Evolutionary conservation across 2,113 vertebrate genomes (phyloP).

Genomic region (Desmodus rotundus): DNA sequence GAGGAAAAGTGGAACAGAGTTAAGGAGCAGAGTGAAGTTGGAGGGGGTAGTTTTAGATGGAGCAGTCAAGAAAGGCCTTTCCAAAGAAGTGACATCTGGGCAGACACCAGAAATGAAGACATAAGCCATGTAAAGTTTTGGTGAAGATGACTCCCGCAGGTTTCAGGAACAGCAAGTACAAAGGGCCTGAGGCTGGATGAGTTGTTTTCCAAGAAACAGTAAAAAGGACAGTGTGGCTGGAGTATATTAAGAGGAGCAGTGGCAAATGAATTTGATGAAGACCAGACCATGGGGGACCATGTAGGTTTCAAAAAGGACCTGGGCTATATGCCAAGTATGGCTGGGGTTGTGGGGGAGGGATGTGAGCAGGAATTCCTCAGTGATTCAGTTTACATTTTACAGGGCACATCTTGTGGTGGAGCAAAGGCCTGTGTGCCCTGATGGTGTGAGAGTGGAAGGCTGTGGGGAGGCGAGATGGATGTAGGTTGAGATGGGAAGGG

Average conservation of each 20-base stretch:
- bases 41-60: background rate
- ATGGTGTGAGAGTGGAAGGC: background rate
- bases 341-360: background rate
- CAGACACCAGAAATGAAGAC: background rate
- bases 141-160: background rate
- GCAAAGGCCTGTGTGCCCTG: background rate
- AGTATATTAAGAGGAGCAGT: background rate
- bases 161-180: background rate
- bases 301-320: background rate
- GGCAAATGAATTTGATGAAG: background rate
- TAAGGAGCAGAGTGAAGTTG: background rate
- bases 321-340: background rate
- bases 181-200: background rate
- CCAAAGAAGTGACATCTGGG: background rate
- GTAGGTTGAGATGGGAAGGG: background rate
- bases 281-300: background rate
- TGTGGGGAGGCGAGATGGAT: background rate
- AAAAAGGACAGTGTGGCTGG: background rate
- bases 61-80: background rate
- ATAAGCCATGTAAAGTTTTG: background rate
- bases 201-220: background rate
- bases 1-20: background rate
- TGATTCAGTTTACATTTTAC: background rate
- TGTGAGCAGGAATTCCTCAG: background rate
- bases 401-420: background rate